Evolutionary conservation across 2,888 invertebrate genomes (phyloP), one percentile per base, ranked within the genome.

Genomic region (Frankliniella fusca): DNA sequence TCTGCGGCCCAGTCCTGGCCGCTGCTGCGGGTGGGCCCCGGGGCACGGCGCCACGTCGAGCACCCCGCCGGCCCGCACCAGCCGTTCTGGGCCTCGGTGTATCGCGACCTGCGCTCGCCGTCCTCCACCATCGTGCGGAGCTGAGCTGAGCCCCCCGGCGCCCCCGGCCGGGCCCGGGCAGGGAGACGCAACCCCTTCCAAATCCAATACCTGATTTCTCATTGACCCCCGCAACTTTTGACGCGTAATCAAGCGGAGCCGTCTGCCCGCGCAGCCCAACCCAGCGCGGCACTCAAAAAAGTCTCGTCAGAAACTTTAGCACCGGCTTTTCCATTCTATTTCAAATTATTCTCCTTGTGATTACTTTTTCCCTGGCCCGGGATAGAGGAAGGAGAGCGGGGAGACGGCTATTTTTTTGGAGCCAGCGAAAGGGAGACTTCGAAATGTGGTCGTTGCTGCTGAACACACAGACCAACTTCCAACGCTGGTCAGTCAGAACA

Each of bases 391-490:
- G 38, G 38, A 5, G 38, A 38, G 38, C 2, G 38, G 38, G 38
- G 38, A 38, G 38, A 38, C 3, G 38, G 38, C 38, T 2, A 3
- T 38, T 38, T 38, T 38, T 38, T 38, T 2, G 38, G 38, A 38
- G 5, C 38, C 38, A 38, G 5, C 38, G 38, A 38, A 38, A 38
- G 38, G 38, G 61, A 61, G 61, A 61, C 61, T 61, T 61, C n/a
- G 61, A 61, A 61, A 61, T 61, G 38, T 61, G 61, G 61, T 61
- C 61, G 61, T 38, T 38, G 38, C 38, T 38, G 38, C 38, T 38
- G 61, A 61, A 61, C 61, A 61, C 61, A 61, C 18, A 61, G n/a
- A 61, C 61, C 61, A 20, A 61, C 61, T 61, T 61, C 61, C 61
- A 7, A 38, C 38, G 38, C 38, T 5, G 38, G 38, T 61, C 61